Base-by-base conservation (phyloP, 2,113 vertebrate genomes). In the Condylura cristata region DNA sequence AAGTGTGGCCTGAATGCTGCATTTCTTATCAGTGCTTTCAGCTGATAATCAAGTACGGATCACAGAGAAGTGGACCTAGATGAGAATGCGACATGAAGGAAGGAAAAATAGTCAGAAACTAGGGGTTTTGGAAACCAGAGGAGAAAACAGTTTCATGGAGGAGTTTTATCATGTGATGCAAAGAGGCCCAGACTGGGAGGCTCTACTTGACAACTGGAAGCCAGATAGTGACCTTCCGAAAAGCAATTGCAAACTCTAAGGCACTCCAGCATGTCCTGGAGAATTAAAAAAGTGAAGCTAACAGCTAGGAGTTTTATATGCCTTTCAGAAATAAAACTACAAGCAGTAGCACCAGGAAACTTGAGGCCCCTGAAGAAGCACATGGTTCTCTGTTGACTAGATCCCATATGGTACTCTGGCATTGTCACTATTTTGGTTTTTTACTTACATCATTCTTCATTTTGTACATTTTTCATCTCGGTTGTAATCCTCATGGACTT, bases 301-400 rank as follows among this genome's bases (percentile, higher is more conserved):
- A 34, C 53, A 30, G 66, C 22, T n/a, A 24, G 68, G 44, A 41
- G 46, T 68, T 41, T 56, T 44, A 48, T 8, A 34, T 81, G 17
- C 17, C 10, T 58, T 60, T 66, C 41, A 86, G 37, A 46, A 90
- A 10, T 5, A 48, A 60, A 91, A 66, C 13, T 30, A n/a, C 8
- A 14, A 83, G 5, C 1, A 63, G n/a, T 11, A 4, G 0, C 24
- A 13, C n/a, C 32, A 63, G 17, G 6, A 32, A 3, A 3, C 10
- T 37, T 24, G 68, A 94, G 13, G 14, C 18, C 70, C 9, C 41
- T 8, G 6, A 89, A 56, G 20, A 26, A 85, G 14, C 8, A 8
- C 30, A 13, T 30, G 2, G 17, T 18, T 39, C 48, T 16, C 44
- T 61, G 7, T 37, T 65, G 46, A 22, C 7, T 0, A 58, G 16